phyloP scores from a whole-genome alignment of 2,113 vertebrate genomes.

The Equus quagga region DNA sequence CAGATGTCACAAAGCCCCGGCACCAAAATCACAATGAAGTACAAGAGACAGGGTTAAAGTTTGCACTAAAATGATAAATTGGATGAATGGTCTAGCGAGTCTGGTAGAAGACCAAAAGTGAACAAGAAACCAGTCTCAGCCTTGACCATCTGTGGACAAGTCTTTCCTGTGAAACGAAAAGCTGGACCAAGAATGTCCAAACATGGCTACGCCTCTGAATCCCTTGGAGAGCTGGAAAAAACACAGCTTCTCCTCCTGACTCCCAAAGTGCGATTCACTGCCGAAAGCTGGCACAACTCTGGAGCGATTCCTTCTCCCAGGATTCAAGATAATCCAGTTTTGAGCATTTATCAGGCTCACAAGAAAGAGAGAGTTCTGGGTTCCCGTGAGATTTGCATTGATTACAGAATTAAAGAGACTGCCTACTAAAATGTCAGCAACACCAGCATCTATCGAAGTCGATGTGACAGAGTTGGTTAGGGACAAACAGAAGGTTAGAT shows the following conservation, averaged over 20 bases:
- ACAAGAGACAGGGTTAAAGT: not conserved
- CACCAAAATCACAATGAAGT: not conserved
- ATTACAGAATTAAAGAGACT: not conserved
- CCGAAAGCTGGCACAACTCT: not conserved
- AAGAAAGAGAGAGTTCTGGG: not conserved
- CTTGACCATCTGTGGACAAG: not conserved
- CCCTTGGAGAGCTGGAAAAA: not conserved
- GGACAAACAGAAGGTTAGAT: not conserved
- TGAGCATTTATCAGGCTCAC: not conserved
- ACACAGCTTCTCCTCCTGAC: not conserved
- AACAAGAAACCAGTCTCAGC: not conserved
- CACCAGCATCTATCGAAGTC: not conserved
- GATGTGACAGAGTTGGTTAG: not conserved
- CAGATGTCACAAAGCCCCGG: not conserved
- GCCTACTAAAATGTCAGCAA: not conserved
- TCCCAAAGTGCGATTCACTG: not conserved
- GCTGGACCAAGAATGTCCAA: not conserved
- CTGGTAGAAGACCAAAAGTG: not conserved
- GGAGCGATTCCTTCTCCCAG: not conserved
- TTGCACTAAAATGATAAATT: not conserved
- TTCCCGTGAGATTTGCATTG: not conserved
- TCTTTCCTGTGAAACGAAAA: not conserved
- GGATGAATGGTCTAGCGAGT: not conserved
- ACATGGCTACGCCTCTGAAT: not conserved
- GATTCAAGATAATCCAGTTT: not conserved